phyloP scores from a whole-genome alignment of 1,140 invertebrate species.

The Aphaenogaster ashmeadi region DNA sequence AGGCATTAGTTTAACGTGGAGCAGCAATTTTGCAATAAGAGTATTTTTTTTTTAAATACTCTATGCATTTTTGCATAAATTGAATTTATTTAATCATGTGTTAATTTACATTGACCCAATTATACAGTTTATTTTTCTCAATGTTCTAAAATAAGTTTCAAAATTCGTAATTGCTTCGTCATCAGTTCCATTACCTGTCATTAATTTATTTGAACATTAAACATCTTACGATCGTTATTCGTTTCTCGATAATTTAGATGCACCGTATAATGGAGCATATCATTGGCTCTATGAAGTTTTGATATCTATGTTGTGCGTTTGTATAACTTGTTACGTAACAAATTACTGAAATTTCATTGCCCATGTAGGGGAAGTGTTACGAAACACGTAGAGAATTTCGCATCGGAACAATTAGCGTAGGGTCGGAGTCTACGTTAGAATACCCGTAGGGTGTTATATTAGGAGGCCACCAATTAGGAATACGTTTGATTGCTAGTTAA shows the following conservation, averaged over 20 bases:
- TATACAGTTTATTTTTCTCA: background rate
- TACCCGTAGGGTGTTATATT: constrained; percentile 55
- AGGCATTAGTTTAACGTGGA: background rate
- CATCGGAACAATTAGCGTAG: constrained; percentile 49
- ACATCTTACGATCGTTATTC: background rate
- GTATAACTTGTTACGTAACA: background rate
- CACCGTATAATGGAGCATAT: background rate
- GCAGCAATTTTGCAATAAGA: background rate
- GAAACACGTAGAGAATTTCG: constrained; percentile 45
- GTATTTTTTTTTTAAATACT: background rate
- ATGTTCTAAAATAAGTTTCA: background rate
- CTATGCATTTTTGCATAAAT: background rate
- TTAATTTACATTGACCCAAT: background rate
- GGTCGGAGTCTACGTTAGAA: constrained; percentile 12
- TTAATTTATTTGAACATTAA: background rate
- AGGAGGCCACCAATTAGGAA: constrained; percentile 47
- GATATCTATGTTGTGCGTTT: background rate
- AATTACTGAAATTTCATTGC: constrained; percentile 28
- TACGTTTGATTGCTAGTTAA: constrained; percentile 57
- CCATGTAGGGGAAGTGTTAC: constrained; percentile 16
- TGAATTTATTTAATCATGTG: background rate
- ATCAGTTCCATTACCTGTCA: background rate
- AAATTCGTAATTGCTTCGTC: background rate
- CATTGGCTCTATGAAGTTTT: background rate
- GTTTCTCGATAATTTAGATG: background rate